These are phyloP conservation scores for Chrysemys picta DNA, from an alignment of 2,113 vertebrate genomes.

Conservation along the genomic window DNA sequence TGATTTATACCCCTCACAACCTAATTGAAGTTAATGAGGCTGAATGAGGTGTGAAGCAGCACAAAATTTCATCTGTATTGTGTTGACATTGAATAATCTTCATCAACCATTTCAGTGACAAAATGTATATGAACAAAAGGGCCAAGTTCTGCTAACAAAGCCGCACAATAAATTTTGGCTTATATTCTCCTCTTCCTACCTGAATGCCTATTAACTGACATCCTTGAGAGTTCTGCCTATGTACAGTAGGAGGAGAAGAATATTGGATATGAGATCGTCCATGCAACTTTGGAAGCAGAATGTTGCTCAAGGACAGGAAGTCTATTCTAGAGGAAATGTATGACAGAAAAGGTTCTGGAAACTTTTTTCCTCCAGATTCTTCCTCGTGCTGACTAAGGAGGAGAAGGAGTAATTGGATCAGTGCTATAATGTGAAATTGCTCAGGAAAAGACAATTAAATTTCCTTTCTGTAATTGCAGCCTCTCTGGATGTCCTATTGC, in stretches of 20 bases:
- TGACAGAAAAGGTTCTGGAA: conserved; percentile 42
- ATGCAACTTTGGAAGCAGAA: conserved; percentile 52
- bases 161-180: conserved; percentile 40
- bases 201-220: conserved; percentile 40
- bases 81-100: conserved; percentile 35
- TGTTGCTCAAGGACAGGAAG: conserved; percentile 19
- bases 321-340: conserved; percentile 29
- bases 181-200: conserved; percentile 35
- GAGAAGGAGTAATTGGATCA: conserved; percentile 43
- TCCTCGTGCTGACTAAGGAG: conserved; percentile 47
- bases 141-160: conserved; percentile 34
- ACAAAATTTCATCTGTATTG: conserved; percentile 29
- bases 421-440: conserved; percentile 59
- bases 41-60: conserved; percentile 45
- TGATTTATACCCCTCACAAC: conserved; percentile 18
- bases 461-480: conserved; percentile 84
- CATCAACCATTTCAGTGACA: conserved; percentile 33
- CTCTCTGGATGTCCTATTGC: conserved; percentile 99
- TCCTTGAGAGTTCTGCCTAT: conserved; percentile 23
- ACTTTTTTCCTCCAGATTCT: conserved; percentile 40
- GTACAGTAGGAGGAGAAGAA: conserved; percentile 20
- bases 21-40: conserved; percentile 19
- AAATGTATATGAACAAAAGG: conserved; percentile 20
- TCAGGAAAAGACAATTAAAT: conserved; percentile 63
- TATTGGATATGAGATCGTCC: conserved; percentile 32